Evolutionary conservation across 2,888 invertebrate species (phyloP).

Genomic region (Drosophila leonis): DNA sequence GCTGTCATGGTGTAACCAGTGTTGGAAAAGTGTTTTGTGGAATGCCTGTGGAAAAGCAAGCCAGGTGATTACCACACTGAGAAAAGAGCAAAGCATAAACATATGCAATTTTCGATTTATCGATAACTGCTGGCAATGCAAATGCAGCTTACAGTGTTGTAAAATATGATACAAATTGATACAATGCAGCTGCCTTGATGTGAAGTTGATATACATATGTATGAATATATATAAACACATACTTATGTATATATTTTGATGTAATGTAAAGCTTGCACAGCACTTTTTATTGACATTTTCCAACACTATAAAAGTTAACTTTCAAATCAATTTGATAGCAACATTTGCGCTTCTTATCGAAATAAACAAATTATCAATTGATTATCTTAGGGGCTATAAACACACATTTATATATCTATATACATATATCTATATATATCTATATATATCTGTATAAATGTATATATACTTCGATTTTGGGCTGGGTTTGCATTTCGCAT

Average conservation of each 20-base stretch:
- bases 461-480: not conserved
- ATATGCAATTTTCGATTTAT: not conserved
- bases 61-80: too few species aligned
- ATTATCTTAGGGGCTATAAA: slow-evolving; percentile 13
- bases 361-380: slow-evolving; percentile 6
- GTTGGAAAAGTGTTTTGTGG: too few species aligned
- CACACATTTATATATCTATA: not conserved
- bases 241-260: too few species aligned
- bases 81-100: too few species aligned
- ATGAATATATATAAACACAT: too few species aligned
- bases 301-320: not conserved
- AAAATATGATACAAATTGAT: too few species aligned
- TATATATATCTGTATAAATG: not conserved
- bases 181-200: too few species aligned
- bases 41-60: too few species aligned
- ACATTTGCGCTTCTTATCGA: not conserved
- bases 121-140: not conserved
- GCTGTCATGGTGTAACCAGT: too few species aligned
- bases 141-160: not conserved
- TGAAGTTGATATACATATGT: too few species aligned
- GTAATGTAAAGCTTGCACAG: not conserved
- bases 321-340: not conserved
- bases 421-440: not conserved
- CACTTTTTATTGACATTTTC: not conserved
- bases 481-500: slow-evolving; percentile 22